Conservation (phyloP, 53 echinoderm and acorn worm genomes). For the Mesocentrotus franciscanus region DNA sequence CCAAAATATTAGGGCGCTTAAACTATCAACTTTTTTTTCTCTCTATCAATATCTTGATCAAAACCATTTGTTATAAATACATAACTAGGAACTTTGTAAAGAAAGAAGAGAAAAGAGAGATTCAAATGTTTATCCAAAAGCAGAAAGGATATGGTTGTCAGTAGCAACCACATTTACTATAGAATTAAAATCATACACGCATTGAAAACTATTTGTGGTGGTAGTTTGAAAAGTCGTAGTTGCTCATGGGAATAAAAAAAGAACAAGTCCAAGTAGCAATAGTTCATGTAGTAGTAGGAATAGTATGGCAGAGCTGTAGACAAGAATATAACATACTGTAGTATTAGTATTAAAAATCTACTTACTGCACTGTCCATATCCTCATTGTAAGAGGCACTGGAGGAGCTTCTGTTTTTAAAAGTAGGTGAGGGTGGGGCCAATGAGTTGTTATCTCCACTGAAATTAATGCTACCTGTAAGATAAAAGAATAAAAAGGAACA, state of each 20-base stretch:
- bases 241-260: not conserved
- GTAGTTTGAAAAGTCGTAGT: not conserved
- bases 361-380: conserved; percentile 68
- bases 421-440: conserved; percentile 55
- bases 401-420: conserved; percentile 54
- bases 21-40: no score
- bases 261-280: not conserved
- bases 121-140: not conserved
- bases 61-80: no score
- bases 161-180: not conserved
- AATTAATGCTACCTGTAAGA: conserved; percentile 26
- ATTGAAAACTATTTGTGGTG: not conserved
- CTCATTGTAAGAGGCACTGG: conserved; percentile 61
- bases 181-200: not conserved
- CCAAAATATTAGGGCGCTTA: no score
- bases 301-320: not conserved
- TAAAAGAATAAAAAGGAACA: not conserved
- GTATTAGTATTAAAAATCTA: not conserved
- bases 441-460: conserved; percentile 45
- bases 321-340: not conserved
- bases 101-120: not conserved
- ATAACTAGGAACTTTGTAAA: no score
- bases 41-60: no score
- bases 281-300: not conserved
- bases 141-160: not conserved